Percentiles rank a stretch among this genome's conserved stretches.
phyloP scores from a whole-genome alignment of 1,140 invertebrate genomes.

The Drosophila rhopaloa region DNA sequence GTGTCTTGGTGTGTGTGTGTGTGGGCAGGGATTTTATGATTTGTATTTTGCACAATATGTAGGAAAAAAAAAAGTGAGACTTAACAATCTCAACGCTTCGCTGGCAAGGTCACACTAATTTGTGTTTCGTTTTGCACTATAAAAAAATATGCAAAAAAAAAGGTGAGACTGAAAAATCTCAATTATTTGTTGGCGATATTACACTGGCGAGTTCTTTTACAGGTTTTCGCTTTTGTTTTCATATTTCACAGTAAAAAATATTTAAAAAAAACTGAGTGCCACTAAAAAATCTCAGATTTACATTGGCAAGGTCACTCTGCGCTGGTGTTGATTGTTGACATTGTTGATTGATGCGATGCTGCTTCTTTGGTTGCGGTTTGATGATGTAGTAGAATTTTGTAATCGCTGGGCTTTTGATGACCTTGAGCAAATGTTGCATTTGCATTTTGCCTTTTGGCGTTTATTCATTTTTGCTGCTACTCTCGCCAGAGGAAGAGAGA shows the following conservation, averaged over 20 bases:
- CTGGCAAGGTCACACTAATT: conserved; percentile 28
- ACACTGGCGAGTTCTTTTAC: background rate
- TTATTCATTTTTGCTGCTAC: conserved; percentile 16
- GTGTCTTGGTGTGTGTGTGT: conserved; percentile 13
- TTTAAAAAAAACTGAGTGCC: conserved; percentile 6
- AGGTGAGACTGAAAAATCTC: background rate
- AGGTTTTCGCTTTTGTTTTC: background rate
- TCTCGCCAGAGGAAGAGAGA: conserved; percentile 5
- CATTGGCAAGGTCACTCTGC: conserved; percentile 29
- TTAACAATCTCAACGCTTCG: conserved; percentile 7
- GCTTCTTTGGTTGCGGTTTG: conserved; percentile 23
- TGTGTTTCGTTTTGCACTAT: conserved; percentile 9
- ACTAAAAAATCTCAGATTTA: conserved; percentile 11
- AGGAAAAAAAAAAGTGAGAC: conserved; percentile 1
- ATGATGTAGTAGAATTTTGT: conserved; percentile 19
- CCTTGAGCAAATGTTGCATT: conserved; percentile 26
- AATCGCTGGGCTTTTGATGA: conserved; percentile 24
- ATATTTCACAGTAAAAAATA: conserved; percentile 37
- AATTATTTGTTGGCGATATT: background rate
- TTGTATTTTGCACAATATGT: conserved; percentile 10
- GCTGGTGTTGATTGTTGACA: conserved; percentile 64
- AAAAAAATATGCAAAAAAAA: conserved; percentile 34
- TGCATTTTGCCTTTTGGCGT: conserved; percentile 21
- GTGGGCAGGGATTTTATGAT: background rate
- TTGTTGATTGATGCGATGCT: conserved; percentile 61